Base-by-base conservation (phyloP, 1,140 invertebrate genomes). In the Pomphorhynchus laevis region DNA sequence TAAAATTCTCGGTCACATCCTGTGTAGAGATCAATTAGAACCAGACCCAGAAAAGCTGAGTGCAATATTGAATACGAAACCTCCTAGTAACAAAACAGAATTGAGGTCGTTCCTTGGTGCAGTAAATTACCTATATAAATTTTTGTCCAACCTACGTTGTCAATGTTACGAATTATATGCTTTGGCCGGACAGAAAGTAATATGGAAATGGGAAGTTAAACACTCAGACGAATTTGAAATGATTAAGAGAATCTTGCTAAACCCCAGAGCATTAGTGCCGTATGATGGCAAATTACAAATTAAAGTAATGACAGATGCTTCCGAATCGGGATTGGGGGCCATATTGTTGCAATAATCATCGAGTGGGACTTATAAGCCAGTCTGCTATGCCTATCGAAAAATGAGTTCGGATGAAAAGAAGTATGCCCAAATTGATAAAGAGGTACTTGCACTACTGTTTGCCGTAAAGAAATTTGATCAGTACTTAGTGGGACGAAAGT, bases 371-470 rank as follows among this genome's bases (percentile, higher is more conserved):
- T 18, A 36, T 25, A 44, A 45, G 17, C 47, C 46, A 2, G 43
- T 52, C 3, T 45, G 44, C 3, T 52, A 46, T 34, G 38, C 38
- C 1, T 47, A 43, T 34, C 16, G 38, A 27, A 20, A 38, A 14
- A 38, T 50, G 5, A 45, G 40, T 18, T 29, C 44, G 16, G 40
- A 45, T 8, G 47, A 53, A 40, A 42, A 45, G 25, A 21, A 48
- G 3, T 60, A 61, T 41, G 48, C 47, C 1, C 56, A 54, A 9
- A 56, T 50, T 20, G 59, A 64, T 44, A 47, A 48, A 32, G 55
- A 62, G 47, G 49, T 46, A 18, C 40, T 58, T 20, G 57, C 51
- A 6, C 44, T 59, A 8, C 48, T 57, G 11, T 60, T 48, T 48
- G 49, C 51, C 3, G 47, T 56, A 21, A 46, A 56, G 41, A 53